Evolutionary conservation across 2,797 vertebrate species (phyloP).

Genomic region (Vultur gryphus): DNA sequence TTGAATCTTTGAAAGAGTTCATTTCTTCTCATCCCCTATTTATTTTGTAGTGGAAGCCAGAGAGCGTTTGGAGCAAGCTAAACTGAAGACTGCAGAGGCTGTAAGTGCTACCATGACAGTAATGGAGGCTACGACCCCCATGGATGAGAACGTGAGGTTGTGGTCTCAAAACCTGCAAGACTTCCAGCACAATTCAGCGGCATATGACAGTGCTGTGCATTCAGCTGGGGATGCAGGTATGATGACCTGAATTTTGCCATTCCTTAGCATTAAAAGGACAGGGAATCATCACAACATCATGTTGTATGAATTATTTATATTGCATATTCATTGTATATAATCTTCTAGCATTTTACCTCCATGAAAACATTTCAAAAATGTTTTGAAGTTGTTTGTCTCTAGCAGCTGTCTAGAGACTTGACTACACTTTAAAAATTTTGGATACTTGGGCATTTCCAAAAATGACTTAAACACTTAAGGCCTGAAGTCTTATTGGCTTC

Average conservation of each 20-base stretch:
- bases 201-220: constrained; percentile 80
- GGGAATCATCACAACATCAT: rapidly evolving
- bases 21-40: not conserved
- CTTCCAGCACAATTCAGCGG: constrained; percentile 81
- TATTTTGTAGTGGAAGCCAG: constrained; percentile 75
- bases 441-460: not conserved
- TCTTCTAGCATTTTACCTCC: not conserved
- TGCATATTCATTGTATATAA: not conserved
- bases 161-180: constrained; percentile 87
- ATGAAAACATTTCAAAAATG: not conserved
- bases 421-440: not conserved
- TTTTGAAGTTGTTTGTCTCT: too few species aligned
- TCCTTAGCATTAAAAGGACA: not conserved
- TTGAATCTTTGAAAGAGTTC: not conserved
- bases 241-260: not conserved
- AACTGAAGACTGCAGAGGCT: constrained; percentile 77
- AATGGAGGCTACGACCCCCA: constrained; percentile 77
- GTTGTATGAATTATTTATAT: not conserved
- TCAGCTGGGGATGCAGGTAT: constrained; percentile 89
- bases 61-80: constrained; percentile 79
- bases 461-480: not conserved
- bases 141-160: constrained; percentile 78
- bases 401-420: not conserved
- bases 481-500: not conserved
- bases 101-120: constrained; percentile 79